Conservation (phyloP, 2,797 vertebrate species). For the Centroberyx gerrardi region DNA sequence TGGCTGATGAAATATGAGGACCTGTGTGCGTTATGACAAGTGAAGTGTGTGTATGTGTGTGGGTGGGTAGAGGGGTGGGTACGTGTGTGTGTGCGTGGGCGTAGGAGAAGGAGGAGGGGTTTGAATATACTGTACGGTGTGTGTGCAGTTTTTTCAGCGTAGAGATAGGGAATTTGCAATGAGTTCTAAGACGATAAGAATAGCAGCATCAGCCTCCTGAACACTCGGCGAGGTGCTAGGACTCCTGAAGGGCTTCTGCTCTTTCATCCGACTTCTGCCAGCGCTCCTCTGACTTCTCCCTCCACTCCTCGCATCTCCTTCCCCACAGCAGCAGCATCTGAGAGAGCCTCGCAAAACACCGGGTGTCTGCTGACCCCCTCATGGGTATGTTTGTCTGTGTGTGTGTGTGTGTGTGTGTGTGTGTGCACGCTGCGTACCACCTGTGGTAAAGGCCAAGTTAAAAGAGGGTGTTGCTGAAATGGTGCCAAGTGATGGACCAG, state of each 20-base stretch:
- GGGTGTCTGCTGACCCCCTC: slow-evolving; percentile 40
- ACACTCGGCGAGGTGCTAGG: slow-evolving; percentile 49
- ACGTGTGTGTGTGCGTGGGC: neutral
- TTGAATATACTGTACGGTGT: slow-evolving; percentile 13
- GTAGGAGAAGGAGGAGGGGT: neutral
- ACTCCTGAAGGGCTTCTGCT: slow-evolving; percentile 61
- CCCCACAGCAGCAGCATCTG: slow-evolving; percentile 33
- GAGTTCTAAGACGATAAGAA: slow-evolving; percentile 58
- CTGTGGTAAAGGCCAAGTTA: slow-evolving; percentile 7
- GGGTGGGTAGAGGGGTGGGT: neutral
- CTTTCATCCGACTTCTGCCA: slow-evolving; percentile 66
- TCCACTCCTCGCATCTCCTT: slow-evolving; percentile 58
- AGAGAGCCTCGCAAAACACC: slow-evolving; percentile 49
- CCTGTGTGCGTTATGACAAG: slow-evolving; percentile 11
- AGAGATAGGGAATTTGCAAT: slow-evolving; percentile 29
- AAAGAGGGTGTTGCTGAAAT: slow-evolving; percentile 5
- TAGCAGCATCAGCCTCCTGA: slow-evolving; percentile 54
- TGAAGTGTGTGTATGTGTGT: neutral
- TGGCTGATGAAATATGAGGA: slow-evolving; percentile 53
- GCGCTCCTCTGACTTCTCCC: slow-evolving; percentile 45
- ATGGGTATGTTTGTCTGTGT: slow-evolving; percentile 20
- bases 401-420: slow-evolving; percentile 11
- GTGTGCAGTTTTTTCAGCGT: slow-evolving; percentile 27
- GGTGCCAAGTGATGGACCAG: neutral
- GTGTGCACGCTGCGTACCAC: slow-evolving; percentile 1